Evolutionary conservation across 2,113 vertebrate species (phyloP).

Genomic region (Spea bombifrons): DNA sequence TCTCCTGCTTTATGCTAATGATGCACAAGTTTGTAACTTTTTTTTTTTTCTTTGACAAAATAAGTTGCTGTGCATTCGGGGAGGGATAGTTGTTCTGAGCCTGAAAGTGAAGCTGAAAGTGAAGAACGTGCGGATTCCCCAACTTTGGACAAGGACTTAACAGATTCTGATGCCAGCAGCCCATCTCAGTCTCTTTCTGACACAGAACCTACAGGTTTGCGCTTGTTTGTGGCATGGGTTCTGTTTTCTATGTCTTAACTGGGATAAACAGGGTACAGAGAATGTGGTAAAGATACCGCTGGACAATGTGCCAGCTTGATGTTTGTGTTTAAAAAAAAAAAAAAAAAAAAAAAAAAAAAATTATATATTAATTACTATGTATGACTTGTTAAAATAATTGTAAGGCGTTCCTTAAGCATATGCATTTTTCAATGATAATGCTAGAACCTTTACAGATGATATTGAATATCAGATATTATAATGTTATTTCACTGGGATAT

Average conservation of each 20-base stretch:
- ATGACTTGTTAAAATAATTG: too few relatives aligned
- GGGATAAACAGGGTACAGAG: not conserved
- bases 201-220: conserved; percentile 56
- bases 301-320: not conserved
- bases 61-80: too few relatives aligned
- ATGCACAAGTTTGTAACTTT: not conserved
- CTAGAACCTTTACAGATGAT: too few relatives aligned
- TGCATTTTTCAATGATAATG: too few relatives aligned
- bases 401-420: too few relatives aligned
- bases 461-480: too few relatives aligned
- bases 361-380: too few relatives aligned
- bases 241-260: not conserved
- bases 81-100: conserved; percentile 29
- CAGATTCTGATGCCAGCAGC: conserved; percentile 46
- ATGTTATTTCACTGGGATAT: too few relatives aligned
- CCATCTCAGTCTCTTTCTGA: conserved; percentile 49
- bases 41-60: not conserved
- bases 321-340: not conserved
- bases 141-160: conserved; percentile 34
- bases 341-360: too few relatives aligned
- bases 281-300: not conserved
- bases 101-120: conserved; percentile 4
- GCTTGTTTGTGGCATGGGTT: not conserved
- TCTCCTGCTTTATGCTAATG: not conserved
- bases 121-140: not conserved